Conservation (phyloP, 2,797 vertebrate genomes). For the Bovichtus variegatus region DNA sequence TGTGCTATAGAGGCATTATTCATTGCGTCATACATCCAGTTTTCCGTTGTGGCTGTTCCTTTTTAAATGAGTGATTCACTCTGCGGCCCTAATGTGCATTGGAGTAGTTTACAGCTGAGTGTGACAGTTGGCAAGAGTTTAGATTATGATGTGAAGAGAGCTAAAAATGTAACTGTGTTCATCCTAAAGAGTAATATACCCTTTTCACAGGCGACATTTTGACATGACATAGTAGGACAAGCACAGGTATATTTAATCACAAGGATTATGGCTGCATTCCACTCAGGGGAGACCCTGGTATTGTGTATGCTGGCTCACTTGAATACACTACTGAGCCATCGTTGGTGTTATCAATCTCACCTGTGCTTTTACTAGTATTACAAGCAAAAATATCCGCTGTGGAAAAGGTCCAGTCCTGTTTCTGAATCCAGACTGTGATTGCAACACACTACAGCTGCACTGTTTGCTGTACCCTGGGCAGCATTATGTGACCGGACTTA, state of each 20-base stretch:
- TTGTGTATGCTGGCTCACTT: too few species aligned
- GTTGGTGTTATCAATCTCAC: too few species aligned
- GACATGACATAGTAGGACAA: too few species aligned
- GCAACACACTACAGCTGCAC: neutral
- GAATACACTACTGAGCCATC: too few species aligned
- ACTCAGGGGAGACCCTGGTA: too few species aligned
- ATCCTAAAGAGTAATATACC: constrained; percentile 7
- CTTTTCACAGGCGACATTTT: too few species aligned
- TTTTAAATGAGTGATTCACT: constrained; percentile 5
- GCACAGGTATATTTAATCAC: too few species aligned
- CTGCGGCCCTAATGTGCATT: neutral
- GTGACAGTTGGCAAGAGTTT: constrained; percentile 3
- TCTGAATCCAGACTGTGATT: neutral
- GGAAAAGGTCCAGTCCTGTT: too few species aligned
- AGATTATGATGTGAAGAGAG: constrained; percentile 17
- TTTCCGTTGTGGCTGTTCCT: neutral
- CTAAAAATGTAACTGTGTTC: neutral
- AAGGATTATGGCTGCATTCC: too few species aligned
- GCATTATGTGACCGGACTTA: neutral
- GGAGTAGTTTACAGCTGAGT: constrained; percentile 6
- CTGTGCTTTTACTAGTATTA: too few species aligned
- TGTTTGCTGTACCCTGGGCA: neutral
- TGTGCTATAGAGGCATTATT: neutral
- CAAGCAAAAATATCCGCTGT: too few species aligned
- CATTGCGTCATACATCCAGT: neutral